These are phyloP conservation scores for Chondrosia reniformis DNA, from an alignment of 37 sponge, comb jelly and placozoan species.

Conservation along the genomic window DNA sequence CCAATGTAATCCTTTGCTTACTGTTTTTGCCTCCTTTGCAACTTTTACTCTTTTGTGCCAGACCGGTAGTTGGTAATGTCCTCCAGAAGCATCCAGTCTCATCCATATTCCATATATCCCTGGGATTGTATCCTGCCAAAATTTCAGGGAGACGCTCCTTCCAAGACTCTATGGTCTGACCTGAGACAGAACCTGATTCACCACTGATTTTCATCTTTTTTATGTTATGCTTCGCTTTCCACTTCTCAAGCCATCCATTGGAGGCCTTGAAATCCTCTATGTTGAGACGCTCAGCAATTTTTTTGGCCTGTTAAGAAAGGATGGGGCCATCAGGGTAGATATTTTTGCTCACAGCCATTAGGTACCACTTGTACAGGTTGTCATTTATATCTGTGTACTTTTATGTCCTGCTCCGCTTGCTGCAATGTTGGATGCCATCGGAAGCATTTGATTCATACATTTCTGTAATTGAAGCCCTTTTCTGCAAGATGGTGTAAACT, in stretches of 20 bases:
- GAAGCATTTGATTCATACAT: slow-evolving; percentile 41
- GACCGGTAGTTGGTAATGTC: slow-evolving; percentile 50
- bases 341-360: slow-evolving; percentile 26
- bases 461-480: slow-evolving; percentile 22
- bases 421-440: slow-evolving; percentile 2
- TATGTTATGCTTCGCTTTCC: slow-evolving; percentile 57
- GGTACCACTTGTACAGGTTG: slow-evolving; percentile 45
- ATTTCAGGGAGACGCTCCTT: slow-evolving; percentile 60
- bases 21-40: slow-evolving; percentile 66
- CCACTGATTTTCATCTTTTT: slow-evolving; percentile 59
- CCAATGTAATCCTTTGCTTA: slow-evolving; percentile 35
- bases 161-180: slow-evolving; percentile 45
- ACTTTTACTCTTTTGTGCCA: slow-evolving; percentile 35
- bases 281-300: slow-evolving; percentile 30
- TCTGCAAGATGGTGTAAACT: slow-evolving; percentile 32
- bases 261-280: slow-evolving; percentile 39
- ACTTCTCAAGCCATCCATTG: slow-evolving; percentile 52
- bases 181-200: slow-evolving; percentile 51
- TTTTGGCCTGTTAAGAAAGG: slow-evolving; percentile 32
- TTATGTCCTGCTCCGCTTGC: slow-evolving; percentile 28
- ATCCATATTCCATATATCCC: slow-evolving; percentile 39
- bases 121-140: slow-evolving; percentile 16
- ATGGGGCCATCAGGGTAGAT: slow-evolving; percentile 43
- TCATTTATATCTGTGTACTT: slow-evolving; percentile 35
- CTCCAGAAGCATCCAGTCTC: slow-evolving; percentile 56